Conservation (phyloP, 2,888 invertebrate species). For the Cryptus viduatorius region DNA sequence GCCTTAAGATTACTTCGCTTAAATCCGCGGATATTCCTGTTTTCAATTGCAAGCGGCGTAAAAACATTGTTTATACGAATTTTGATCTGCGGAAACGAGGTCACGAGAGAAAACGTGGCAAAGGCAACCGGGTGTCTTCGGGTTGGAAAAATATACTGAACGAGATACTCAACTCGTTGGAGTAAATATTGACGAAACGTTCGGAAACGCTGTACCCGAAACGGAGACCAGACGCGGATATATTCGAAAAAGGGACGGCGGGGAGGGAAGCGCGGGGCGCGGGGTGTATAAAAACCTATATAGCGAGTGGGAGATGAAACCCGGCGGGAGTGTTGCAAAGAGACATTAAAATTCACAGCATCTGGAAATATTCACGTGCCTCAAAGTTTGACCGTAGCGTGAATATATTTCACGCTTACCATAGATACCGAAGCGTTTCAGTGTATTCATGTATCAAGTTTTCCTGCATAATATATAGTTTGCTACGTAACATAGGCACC, state of each 20-base stretch:
- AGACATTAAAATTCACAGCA: conserved; percentile 41
- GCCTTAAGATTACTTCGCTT: not conserved
- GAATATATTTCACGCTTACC: conserved; percentile 41
- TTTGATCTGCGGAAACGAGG: conserved; percentile 37
- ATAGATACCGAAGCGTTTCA: conserved; percentile 19
- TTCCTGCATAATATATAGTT: conserved; percentile 11
- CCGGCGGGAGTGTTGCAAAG: not conserved
- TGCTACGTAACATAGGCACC: not conserved
- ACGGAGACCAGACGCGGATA: conserved; percentile 17
- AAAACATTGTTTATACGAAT: conserved; percentile 1
- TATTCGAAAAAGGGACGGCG: not conserved
- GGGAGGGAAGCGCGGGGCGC: not conserved
- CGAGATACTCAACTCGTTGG: conserved; percentile 9
- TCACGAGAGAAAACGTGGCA: conserved; percentile 26
- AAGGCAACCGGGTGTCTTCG: conserved; percentile 39
- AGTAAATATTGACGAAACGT: conserved; percentile 57
- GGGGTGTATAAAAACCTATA: not conserved
- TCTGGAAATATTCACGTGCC: conserved; percentile 30
- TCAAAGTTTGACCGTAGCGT: conserved; percentile 34
- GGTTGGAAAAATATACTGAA: conserved; percentile 47
- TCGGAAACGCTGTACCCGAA: conserved; percentile 21
- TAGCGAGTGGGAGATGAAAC: not conserved
- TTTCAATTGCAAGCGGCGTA: not conserved
- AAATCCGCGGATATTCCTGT: not conserved
- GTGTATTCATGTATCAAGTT: not conserved